Evolutionary conservation across 2,797 vertebrate species (phyloP), one percentile per base, ranked within the genome.

Genomic region (Halcyon smyrnensis): DNA sequence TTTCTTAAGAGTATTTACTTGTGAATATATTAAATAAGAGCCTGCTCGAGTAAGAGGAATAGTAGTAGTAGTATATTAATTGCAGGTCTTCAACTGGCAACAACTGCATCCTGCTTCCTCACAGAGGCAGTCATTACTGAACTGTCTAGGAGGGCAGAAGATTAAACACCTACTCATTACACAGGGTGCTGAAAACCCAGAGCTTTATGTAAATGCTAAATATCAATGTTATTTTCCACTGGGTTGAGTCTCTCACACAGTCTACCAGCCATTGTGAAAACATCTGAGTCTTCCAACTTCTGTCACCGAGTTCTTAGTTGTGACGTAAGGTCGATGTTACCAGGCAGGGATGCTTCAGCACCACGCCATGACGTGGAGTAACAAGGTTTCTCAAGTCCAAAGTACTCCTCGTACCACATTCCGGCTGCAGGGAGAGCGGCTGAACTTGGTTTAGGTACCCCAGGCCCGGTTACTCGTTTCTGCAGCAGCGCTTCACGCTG

Each of bases 301-400:
- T 8, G 7, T 16, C 8, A 46, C 59, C 0, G 3, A 54, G 19
- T 41, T 27, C 46, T 0, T 1, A 62, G 50, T 0, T 5, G 32
- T 4, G 41, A 81, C 15, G 56, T 27, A 15, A 25, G n/a, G 32
- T 17, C 17, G 21, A 20, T 17, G 24, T 8, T n/a, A 25, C 10
- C 7, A 18, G 10, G 34, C 23, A 62, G 21, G 36, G 82, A 87
- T 54, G 64, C 78, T 83, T 17, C 78, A 59, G n/a, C 39, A 73
- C 28, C 39, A 6, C 4, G 9, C 4, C 2, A 65, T 16, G 70
- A 43, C 2, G 0, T 5, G 41, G 32, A 64, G 9, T 8, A 68
- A 27, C 3, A 2, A 13, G 0, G 11, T 25, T 87, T 37, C 41
- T 16, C 36, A 18, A 74, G 50, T 6, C 16, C 32, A 1, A 50